phyloP scores from a whole-genome alignment of 2,113 vertebrate genomes.

The Clarias gariepinus region DNA sequence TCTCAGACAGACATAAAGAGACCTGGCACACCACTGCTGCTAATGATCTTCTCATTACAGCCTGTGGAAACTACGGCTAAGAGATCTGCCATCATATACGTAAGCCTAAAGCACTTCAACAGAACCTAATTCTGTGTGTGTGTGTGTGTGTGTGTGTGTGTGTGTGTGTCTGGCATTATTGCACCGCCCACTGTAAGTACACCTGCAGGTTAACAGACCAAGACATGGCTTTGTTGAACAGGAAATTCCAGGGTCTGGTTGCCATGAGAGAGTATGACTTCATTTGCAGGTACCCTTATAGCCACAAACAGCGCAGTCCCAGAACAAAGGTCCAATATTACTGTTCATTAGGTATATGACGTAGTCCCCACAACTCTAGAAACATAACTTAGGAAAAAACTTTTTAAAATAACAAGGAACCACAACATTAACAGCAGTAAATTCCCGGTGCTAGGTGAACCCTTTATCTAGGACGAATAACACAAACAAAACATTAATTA shows the following conservation, averaged over 20 bases:
- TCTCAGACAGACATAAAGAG: not conserved
- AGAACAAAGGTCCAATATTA: not conserved
- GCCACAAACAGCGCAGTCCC: not conserved
- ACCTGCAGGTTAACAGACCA: constrained; percentile 33
- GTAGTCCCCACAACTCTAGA: not conserved
- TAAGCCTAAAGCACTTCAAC: constrained; percentile 23
- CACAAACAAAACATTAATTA: not conserved
- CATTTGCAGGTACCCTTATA: constrained; percentile 5
- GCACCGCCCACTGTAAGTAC: constrained; percentile 5
- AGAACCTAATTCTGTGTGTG: constrained; percentile 10
- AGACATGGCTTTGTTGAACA: constrained; percentile 17
- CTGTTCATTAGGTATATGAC: not conserved
- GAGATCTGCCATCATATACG: not conserved
- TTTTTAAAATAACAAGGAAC: not conserved
- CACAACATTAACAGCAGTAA: not conserved
- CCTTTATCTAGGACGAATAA: not conserved
- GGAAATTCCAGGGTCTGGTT: constrained; percentile 40
- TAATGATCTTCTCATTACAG: constrained; percentile 35
- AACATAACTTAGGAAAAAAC: not conserved
- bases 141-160: constrained; percentile 7
- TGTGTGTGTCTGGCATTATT: not conserved
- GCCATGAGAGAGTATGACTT: constrained; percentile 4
- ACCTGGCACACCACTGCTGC: not conserved
- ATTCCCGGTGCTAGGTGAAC: not conserved
- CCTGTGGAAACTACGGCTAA: constrained; percentile 9